These are phyloP conservation scores for Hylyphantes graminicola DNA, from an alignment of 1,140 invertebrate species.

Conservation along the genomic window DNA sequence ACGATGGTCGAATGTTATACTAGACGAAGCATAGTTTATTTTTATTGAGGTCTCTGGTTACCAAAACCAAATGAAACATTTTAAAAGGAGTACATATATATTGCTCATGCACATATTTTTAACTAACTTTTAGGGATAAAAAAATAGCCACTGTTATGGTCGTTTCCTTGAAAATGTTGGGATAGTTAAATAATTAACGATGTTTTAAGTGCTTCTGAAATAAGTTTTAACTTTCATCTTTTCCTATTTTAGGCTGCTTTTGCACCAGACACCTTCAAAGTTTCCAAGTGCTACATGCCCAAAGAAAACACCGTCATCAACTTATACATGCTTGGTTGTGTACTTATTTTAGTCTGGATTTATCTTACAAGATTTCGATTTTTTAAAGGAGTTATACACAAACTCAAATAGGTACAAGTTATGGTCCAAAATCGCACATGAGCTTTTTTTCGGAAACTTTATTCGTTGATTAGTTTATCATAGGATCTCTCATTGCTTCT, in stretches of 20 bases:
- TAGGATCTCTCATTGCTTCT: background rate
- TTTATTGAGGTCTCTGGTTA: too few species aligned
- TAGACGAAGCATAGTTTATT: too few species aligned
- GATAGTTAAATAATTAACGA: too few species aligned
- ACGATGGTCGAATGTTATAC: too few species aligned
- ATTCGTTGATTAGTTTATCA: slow-evolving; percentile 1
- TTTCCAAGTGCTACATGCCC: slow-evolving; percentile 81
- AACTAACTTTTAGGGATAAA: too few species aligned
- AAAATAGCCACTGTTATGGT: too few species aligned
- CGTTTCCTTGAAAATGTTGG: too few species aligned
- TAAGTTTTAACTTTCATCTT: background rate
- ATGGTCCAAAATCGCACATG: background rate
- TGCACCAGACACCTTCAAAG: slow-evolving; percentile 75
- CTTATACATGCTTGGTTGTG: slow-evolving; percentile 65
- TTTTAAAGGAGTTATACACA: slow-evolving; percentile 42
- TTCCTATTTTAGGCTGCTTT: slow-evolving; percentile 72
- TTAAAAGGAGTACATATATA: too few species aligned
- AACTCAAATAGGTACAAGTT: slow-evolving; percentile 32
- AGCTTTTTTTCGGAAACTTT: background rate
- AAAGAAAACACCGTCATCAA: slow-evolving; percentile 75
- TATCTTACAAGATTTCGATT: slow-evolving; percentile 46
- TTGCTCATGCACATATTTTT: too few species aligned
- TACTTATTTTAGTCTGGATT: slow-evolving; percentile 58
- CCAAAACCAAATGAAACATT: too few species aligned
- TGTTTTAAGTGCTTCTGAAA: too few species aligned